These are phyloP conservation scores for Ochropleura plecta DNA, from an alignment of 2,888 invertebrate genomes.

Conservation along the genomic window DNA sequence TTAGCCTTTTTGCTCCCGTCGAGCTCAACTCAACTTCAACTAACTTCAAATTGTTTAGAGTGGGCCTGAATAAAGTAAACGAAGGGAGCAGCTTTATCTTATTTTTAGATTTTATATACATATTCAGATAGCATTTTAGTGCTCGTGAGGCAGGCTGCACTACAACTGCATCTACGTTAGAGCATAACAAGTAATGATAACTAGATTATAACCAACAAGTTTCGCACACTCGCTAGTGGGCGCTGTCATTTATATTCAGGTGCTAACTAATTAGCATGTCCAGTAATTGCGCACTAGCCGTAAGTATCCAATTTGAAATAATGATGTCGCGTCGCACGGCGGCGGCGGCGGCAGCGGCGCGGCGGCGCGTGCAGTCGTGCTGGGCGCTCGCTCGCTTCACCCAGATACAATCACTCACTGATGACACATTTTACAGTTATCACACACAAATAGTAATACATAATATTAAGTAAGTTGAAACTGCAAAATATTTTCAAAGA, in stretches of 20 bases:
- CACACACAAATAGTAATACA: not conserved
- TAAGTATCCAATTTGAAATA: constrained; percentile 34
- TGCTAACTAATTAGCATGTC: constrained; percentile 27
- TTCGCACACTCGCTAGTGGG: no score
- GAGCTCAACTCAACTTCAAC: constrained; percentile 50
- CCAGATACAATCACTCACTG: not conserved
- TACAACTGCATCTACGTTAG: not conserved
- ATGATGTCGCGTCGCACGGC: constrained; percentile 11
- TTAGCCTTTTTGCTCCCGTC: constrained; percentile 68
- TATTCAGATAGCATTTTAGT: constrained; percentile 45
- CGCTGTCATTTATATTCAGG: not conserved
- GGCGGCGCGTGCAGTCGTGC: not conserved
- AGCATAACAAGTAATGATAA: constrained; percentile 10
- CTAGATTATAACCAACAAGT: not conserved
- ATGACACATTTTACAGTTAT: not conserved
- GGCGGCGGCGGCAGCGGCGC: not conserved
- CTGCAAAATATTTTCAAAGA: not conserved
- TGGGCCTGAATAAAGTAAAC: constrained; percentile 60
- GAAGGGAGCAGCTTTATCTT: constrained; percentile 35
- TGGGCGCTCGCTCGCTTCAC: not conserved
- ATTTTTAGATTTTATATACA: constrained; percentile 43
- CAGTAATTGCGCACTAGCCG: constrained; percentile 20
- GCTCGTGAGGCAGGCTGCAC: not conserved
- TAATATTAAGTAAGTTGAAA: not conserved
- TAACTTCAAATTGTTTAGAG: constrained; percentile 70